These are phyloP conservation scores for Acrocyrtus sp. DNA, from an alignment of 2,888 invertebrate species.

Conservation along the genomic window DNA sequence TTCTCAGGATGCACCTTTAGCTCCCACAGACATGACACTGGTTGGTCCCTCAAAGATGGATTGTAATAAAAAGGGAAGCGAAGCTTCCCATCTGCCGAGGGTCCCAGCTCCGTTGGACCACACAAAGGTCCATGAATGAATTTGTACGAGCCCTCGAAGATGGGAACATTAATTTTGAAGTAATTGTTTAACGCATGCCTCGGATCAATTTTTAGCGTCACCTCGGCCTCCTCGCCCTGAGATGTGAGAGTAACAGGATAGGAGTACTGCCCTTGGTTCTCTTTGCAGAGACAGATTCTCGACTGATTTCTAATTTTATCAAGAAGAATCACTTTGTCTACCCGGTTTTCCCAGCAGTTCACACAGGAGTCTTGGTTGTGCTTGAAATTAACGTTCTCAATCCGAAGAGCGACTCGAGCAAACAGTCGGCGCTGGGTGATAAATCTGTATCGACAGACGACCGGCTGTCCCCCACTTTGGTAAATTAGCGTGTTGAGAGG, in stretches of 20 bases:
- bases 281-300: conserved; percentile 76
- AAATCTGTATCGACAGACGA: conserved; percentile 74
- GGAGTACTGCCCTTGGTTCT: conserved; percentile 68
- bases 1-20: conserved; percentile 80
- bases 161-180: conserved; percentile 84
- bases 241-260: conserved; percentile 73
- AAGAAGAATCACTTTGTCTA: conserved; percentile 77
- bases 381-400: conserved; percentile 84
- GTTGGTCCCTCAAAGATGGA: conserved; percentile 58
- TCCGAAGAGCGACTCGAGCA: conserved; percentile 82
- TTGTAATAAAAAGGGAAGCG: conserved; percentile 75
- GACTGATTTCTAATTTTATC: conserved; percentile 56
- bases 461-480: conserved; percentile 71
- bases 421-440: conserved; percentile 84
- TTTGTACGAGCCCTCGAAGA: conserved; percentile 88
- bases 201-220: conserved; percentile 83
- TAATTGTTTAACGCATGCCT: conserved; percentile 87
- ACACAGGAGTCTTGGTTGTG: conserved; percentile 83
- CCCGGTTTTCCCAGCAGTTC: conserved; percentile 87
- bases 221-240: conserved; percentile 81
- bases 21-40: conserved; percentile 63
- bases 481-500: conserved; percentile 89
- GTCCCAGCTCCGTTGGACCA: conserved; percentile 83
- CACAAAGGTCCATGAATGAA: conserved; percentile 86
- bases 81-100: conserved; percentile 86